phyloP scores from a whole-genome alignment of 2,113 vertebrate species.

The Carassius auratus region DNA sequence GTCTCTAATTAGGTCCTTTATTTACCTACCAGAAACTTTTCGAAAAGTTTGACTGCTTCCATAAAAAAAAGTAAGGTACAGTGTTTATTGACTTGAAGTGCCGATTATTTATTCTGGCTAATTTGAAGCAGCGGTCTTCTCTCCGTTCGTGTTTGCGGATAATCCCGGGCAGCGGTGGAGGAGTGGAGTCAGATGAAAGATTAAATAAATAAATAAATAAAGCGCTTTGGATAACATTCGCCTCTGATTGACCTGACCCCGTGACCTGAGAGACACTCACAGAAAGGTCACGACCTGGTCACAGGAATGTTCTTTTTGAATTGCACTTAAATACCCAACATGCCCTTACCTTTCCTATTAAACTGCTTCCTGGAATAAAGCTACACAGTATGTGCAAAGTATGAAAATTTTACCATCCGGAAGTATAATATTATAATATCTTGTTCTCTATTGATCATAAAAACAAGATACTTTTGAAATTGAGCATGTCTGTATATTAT shows the following conservation, averaged over 20 bases:
- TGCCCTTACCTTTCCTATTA: slow-evolving; percentile 6
- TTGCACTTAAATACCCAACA: slow-evolving; percentile 11
- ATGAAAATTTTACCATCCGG: not conserved
- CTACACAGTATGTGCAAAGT: not conserved
- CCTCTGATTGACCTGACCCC: slow-evolving; percentile 71
- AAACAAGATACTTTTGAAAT: not conserved
- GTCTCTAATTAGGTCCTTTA: slow-evolving; percentile 53
- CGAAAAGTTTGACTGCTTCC: slow-evolving; percentile 72
- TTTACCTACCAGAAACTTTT: slow-evolving; percentile 57
- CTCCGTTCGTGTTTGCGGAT: slow-evolving; percentile 54
- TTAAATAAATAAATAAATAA: slow-evolving; percentile 77
- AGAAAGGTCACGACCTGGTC: slow-evolving; percentile 66
- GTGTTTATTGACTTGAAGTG: slow-evolving; percentile 69
- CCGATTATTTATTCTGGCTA: slow-evolving; percentile 78
- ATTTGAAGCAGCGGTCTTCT: slow-evolving; percentile 74
- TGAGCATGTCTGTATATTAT: not conserved
- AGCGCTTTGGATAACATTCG: slow-evolving; percentile 74
- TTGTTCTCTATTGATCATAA: not conserved
- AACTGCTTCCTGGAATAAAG: not conserved
- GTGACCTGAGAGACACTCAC: slow-evolving; percentile 68
- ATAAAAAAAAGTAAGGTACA: slow-evolving; percentile 68
- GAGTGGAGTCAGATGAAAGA: slow-evolving; percentile 65
- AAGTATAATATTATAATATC: not conserved
- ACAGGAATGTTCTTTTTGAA: slow-evolving; percentile 58
- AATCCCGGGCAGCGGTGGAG: slow-evolving; percentile 72